Conservation (phyloP, 2,888 invertebrate genomes). For the Smittia sp. region DNA sequence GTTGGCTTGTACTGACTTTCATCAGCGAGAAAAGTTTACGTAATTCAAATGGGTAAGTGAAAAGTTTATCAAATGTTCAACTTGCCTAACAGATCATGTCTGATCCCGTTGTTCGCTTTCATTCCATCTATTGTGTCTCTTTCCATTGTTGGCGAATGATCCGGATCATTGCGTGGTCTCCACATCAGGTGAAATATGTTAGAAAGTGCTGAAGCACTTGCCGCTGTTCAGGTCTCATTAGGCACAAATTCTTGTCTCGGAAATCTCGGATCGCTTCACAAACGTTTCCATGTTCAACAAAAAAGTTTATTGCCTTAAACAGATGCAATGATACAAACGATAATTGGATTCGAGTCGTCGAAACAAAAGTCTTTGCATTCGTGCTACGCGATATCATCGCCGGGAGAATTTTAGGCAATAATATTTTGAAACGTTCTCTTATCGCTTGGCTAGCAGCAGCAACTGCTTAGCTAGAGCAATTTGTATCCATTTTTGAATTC, state of each 20-base stretch:
- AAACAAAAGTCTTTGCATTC: not conserved
- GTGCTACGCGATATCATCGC: not conserved
- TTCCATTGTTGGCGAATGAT: no score
- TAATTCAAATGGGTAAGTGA: constrained; percentile 1
- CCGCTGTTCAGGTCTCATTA: not conserved
- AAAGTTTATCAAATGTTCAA: constrained; percentile 17
- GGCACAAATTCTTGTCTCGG: no score
- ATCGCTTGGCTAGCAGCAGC: not conserved
- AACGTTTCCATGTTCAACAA: not conserved
- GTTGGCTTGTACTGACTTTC: not conserved
- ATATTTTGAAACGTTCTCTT: not conserved
- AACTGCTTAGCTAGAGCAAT: not conserved
- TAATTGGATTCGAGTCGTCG: not conserved
- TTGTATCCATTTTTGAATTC: constrained; percentile 24
- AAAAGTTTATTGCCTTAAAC: not conserved
- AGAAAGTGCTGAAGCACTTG: constrained; percentile 14
- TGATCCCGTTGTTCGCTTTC: not conserved
- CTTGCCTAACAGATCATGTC: not conserved
- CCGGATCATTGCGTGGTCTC: not conserved
- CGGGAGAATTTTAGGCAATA: not conserved
- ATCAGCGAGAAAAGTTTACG: not conserved
- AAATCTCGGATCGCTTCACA: not conserved
- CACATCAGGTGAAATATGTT: constrained; percentile 4
- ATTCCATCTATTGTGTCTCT: not conserved
- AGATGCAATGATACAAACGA: not conserved